A percentile compares a stretch with the other conserved stretches of the same genome.
phyloP scores from a whole-genome alignment of 2,888 invertebrate genomes.

The Idaea dimidiata region DNA sequence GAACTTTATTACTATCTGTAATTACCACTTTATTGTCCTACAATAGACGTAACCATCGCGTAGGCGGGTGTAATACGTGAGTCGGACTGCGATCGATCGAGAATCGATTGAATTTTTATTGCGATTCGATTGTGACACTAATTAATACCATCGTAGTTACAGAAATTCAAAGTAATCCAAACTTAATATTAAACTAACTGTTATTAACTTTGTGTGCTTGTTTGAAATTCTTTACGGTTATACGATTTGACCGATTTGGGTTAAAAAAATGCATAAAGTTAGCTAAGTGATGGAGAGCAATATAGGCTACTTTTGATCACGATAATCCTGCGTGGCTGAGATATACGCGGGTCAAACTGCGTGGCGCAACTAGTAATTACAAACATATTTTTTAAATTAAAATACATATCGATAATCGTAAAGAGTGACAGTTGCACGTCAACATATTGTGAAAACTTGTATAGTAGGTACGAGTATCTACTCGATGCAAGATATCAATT shows the following conservation, averaged over 20 bases:
- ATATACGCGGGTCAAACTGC: too few species aligned
- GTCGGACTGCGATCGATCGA: slow-evolving; percentile 41
- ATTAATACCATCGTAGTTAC: slow-evolving; percentile 58
- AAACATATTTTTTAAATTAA: slow-evolving; percentile 66
- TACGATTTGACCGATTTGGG: too few species aligned
- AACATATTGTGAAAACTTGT: slow-evolving; percentile 47
- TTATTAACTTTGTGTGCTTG: too few species aligned
- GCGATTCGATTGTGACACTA: slow-evolving; percentile 55
- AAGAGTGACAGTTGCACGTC: slow-evolving; percentile 53
- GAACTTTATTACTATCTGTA: slow-evolving; percentile 32
- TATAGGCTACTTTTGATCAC: too few species aligned
- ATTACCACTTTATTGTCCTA: slow-evolving; percentile 39
- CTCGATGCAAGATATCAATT: slow-evolving; percentile 31
- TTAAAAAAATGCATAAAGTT: too few species aligned
- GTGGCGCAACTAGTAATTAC: too few species aligned
- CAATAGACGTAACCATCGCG: slow-evolving; percentile 45
- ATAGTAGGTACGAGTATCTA: slow-evolving; percentile 35
- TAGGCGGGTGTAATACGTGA: slow-evolving; percentile 42
- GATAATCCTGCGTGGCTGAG: too few species aligned
- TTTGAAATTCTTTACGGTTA: too few species aligned
- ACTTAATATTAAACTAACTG: too few species aligned
- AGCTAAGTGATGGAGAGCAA: too few species aligned
- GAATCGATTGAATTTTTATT: slow-evolving; percentile 55
- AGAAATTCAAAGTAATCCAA: slow-evolving; percentile 44
- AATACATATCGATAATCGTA: slow-evolving; percentile 44